A percentile compares a stretch with the other conserved stretches of the same genome.
Conservation (phyloP, 2,888 invertebrate genomes). For the Ectemnius continuus region DNA sequence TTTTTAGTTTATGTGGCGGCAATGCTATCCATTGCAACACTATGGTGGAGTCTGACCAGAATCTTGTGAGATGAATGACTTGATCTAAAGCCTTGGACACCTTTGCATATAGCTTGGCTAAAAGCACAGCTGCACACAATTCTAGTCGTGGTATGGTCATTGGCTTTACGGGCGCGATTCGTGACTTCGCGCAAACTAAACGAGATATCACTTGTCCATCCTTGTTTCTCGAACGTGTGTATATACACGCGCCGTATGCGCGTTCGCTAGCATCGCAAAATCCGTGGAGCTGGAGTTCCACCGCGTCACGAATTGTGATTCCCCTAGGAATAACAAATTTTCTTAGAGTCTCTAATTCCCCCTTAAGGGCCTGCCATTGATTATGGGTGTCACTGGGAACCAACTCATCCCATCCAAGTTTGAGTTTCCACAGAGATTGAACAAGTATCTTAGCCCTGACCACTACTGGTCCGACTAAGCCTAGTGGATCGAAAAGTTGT, state of each 20-base stretch:
- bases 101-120: neutral
- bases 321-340: neutral
- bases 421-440: slow-evolving; percentile 7
- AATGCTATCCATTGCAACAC: neutral
- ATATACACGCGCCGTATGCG: slow-evolving; percentile 19
- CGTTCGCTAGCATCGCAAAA: slow-evolving; percentile 22
- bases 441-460: slow-evolving; percentile 17
- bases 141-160: slow-evolving; percentile 9
- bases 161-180: slow-evolving; percentile 17
- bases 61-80: neutral
- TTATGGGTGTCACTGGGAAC: slow-evolving; percentile 1
- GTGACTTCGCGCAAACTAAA: slow-evolving; percentile 8
- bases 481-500: slow-evolving; percentile 19
- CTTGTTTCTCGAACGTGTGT: neutral
- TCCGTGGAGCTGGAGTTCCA: neutral
- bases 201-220: neutral
- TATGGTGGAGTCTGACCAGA: neutral
- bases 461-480: slow-evolving; percentile 16
- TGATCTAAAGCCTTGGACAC: neutral
- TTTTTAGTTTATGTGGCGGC: too few relatives aligned
- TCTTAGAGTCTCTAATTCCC: neutral
- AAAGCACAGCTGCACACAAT: slow-evolving; percentile 12
- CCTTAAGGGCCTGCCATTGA: neutral
- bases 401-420: slow-evolving; percentile 16
- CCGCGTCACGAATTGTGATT: neutral